Evolutionary conservation across 2,797 vertebrate species (phyloP).

Genomic region (Podarcis siculus): DNA sequence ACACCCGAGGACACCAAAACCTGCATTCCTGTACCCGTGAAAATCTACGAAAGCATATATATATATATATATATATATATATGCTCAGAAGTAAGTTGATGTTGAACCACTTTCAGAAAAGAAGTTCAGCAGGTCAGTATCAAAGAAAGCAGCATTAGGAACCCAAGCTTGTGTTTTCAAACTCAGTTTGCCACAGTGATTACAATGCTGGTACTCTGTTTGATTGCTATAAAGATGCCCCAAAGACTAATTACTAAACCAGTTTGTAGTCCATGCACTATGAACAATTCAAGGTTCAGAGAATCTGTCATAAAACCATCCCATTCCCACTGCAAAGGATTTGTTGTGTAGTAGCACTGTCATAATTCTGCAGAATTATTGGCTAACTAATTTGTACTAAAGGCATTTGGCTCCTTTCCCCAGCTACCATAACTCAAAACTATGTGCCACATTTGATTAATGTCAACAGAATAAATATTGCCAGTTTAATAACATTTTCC

Average conservation of each 20-base stretch:
- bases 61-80: no score
- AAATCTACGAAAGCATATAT: no score
- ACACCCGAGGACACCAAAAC: no score
- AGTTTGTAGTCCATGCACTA: conserved; percentile 69
- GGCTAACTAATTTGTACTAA: conserved; percentile 79
- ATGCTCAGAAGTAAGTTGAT: no score
- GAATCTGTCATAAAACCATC: conserved; percentile 74
- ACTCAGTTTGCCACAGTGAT: conserved; percentile 55
- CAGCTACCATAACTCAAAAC: conserved; percentile 69
- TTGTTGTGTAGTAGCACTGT: conserved; percentile 74
- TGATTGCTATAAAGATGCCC: conserved; percentile 71
- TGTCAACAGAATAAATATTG: conserved; percentile 74
- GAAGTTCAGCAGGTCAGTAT: conserved; percentile 1
- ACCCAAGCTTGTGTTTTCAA: conserved; percentile 34
- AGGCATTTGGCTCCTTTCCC: conserved; percentile 67
- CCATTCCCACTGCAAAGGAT: conserved; percentile 77
- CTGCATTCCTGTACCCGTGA: no score
- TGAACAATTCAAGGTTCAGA: conserved; percentile 76
- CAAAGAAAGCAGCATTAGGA: conserved; percentile 32
- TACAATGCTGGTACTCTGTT: conserved; percentile 59
- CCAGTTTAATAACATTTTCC: conserved; percentile 68
- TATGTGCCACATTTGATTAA: conserved; percentile 70
- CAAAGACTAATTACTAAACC: conserved; percentile 74
- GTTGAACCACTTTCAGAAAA: conserved; percentile 19
- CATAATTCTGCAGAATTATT: conserved; percentile 79